Evolutionary conservation across 2,113 vertebrate species (phyloP).

Genomic region (Pollimyrus isidori): DNA sequence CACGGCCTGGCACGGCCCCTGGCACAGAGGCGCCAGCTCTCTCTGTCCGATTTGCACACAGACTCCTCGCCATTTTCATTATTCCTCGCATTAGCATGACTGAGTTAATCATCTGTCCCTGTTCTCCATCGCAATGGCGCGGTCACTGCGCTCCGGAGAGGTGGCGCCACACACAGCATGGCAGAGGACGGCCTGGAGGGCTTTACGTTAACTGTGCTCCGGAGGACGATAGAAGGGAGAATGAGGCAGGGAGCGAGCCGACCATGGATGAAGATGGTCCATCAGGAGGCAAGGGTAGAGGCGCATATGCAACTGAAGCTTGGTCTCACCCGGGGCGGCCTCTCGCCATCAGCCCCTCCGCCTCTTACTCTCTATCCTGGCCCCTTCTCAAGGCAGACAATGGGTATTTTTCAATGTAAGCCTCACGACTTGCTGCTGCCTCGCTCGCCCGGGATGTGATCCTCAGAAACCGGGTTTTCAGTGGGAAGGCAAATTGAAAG

Average conservation of each 20-base stretch:
- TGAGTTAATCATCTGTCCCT: neutral
- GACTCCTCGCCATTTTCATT: neutral
- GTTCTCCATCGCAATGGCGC: neutral
- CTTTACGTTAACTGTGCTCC: neutral
- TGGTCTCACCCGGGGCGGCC: neutral
- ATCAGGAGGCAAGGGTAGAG: neutral
- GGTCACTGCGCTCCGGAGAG: neutral
- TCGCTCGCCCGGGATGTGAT: neutral
- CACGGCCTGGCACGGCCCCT: neutral
- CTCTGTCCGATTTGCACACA: neutral
- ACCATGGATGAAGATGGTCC: neutral
- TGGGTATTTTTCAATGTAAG: neutral
- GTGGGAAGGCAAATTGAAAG: neutral
- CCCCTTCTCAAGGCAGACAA: neutral
- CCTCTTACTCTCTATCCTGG: neutral
- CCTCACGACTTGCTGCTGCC: neutral
- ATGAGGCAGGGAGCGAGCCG: neutral
- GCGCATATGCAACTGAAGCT: neutral
- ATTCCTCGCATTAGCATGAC: neutral
- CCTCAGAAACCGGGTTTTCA: neutral
- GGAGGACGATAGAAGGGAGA: neutral
- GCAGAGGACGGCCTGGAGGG: neutral
- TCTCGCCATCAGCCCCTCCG: neutral
- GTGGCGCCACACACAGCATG: neutral
- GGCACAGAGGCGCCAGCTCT: neutral